A percentile compares a stretch with the other conserved stretches of the same genome.
phyloP scores from a whole-genome alignment of 2,888 invertebrate species.

The Drosophila siamana region DNA sequence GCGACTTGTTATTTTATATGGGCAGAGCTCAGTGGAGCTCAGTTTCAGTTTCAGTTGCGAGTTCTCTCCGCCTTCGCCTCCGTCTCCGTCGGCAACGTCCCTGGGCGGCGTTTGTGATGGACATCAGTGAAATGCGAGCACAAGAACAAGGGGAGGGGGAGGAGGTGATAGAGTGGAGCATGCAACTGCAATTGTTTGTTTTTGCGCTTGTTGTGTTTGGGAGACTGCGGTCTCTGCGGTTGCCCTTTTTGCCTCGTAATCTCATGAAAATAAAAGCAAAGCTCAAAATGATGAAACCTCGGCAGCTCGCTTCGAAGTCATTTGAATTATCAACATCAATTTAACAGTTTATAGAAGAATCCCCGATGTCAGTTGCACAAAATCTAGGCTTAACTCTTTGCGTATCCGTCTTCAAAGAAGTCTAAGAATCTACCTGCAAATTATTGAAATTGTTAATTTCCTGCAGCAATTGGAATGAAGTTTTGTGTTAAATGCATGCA shows the following conservation, averaged over 20 bases:
- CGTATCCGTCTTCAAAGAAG: too few species aligned
- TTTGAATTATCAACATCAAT: too few species aligned
- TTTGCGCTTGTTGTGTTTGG: background rate
- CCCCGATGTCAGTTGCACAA: too few species aligned
- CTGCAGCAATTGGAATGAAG: too few species aligned
- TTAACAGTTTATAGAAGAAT: too few species aligned
- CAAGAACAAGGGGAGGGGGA: background rate
- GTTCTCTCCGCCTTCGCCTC: background rate
- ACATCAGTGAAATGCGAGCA: slow-evolving; percentile 4
- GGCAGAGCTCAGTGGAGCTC: slow-evolving; percentile 21
- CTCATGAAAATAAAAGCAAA: slow-evolving; percentile 1
- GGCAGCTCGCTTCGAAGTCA: background rate
- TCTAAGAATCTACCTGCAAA: too few species aligned
- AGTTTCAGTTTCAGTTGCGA: slow-evolving; percentile 3
- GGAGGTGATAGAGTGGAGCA: background rate
- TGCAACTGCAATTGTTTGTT: background rate
- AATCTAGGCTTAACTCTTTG: too few species aligned
- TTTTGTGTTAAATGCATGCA: too few species aligned
- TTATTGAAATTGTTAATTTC: too few species aligned
- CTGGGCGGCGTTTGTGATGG: slow-evolving; percentile 13
- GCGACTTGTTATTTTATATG: slow-evolving; percentile 26
- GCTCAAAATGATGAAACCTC: background rate
- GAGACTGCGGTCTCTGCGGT: slow-evolving; percentile 10
- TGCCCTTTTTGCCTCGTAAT: slow-evolving; percentile 2
- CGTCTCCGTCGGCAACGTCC: background rate